Evolutionary conservation across 2,797 vertebrate genomes (phyloP).

Genomic region (Rhyacichthys aspro): DNA sequence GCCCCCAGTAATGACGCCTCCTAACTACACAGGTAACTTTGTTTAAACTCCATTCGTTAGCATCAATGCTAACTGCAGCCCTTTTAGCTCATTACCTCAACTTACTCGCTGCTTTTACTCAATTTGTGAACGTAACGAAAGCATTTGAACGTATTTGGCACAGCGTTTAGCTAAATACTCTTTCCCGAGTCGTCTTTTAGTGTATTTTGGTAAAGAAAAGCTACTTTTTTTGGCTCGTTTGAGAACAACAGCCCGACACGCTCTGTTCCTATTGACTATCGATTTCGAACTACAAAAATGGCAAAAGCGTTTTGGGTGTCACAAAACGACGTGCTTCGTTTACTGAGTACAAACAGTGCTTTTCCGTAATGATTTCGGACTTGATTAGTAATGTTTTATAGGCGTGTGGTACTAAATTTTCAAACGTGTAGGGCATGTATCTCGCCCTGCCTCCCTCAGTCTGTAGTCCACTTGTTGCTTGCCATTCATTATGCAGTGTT

Average conservation of each 20-base stretch:
- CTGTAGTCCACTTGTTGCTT: conserved; percentile 69
- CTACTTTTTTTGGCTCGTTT: conserved; percentile 34
- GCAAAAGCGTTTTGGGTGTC: background rate
- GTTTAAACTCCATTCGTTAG: conserved; percentile 71
- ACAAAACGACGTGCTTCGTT: background rate
- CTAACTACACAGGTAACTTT: conserved; percentile 78
- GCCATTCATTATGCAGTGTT: conserved; percentile 56
- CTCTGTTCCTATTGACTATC: conserved; percentile 36
- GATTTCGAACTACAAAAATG: conserved; percentile 17
- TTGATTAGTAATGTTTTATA: background rate
- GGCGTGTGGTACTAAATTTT: background rate
- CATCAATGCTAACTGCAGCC: conserved; percentile 62
- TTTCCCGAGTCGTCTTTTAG: background rate
- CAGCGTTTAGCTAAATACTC: fast-evolving
- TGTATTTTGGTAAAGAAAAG: conserved; percentile 4
- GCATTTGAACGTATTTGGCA: fast-evolving
- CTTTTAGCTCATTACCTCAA: conserved; percentile 25
- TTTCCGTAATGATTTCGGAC: fast-evolving
- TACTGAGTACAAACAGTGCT: fast-evolving
- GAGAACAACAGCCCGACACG: conserved; percentile 71
- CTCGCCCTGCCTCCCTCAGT: conserved; percentile 17
- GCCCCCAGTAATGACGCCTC: conserved; percentile 40
- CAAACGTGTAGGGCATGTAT: conserved; percentile 13
- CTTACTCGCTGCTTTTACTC: conserved; percentile 2
- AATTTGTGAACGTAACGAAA: background rate